A percentile compares a stretch with the other conserved stretches of the same genome.
Evolutionary conservation across 2,888 invertebrate genomes (phyloP).

Genomic region (Chironomus tentans): DNA sequence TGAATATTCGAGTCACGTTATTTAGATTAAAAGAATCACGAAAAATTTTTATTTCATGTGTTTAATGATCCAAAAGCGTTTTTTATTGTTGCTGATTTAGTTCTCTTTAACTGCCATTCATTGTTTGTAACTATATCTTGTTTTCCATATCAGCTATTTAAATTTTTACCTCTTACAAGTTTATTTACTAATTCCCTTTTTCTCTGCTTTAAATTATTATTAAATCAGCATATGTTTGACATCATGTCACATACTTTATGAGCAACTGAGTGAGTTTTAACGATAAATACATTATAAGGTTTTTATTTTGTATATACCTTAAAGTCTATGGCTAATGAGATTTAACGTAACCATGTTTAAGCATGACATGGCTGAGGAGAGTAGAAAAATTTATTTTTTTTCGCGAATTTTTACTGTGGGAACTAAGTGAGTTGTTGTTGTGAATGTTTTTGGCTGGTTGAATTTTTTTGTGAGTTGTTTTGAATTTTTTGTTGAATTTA

Average conservation of each 20-base stretch:
- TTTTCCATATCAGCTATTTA: slow-evolving; percentile 6
- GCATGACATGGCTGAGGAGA: not conserved
- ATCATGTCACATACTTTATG: not conserved
- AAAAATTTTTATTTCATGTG: not conserved
- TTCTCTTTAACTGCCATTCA: not conserved
- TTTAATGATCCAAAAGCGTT: slow-evolving; percentile 12
- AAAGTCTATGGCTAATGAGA: slow-evolving; percentile 2
- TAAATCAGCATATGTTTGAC: slow-evolving; percentile 12
- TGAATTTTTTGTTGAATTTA: no score
- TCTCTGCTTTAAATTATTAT: not conserved
- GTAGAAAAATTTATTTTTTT: not conserved
- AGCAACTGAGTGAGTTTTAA: not conserved
- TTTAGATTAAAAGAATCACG: slow-evolving; percentile 25
- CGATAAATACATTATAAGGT: not conserved
- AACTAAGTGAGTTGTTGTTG: no score
- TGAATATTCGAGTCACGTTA: slow-evolving; percentile 21
- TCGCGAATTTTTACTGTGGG: not conserved
- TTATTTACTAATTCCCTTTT: slow-evolving; percentile 14
- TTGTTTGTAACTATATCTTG: not conserved
- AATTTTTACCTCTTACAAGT: slow-evolving; percentile 2
- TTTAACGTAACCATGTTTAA: slow-evolving; percentile 1
- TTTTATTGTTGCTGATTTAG: slow-evolving; percentile 1
- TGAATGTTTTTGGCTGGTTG: no score
- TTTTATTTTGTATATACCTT: not conserved
- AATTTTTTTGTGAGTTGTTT: no score